A percentile compares a stretch with the other conserved stretches of the same genome.
These are phyloP conservation scores for Saturnia japonica DNA, from an alignment of 2,888 invertebrate genomes.

Conservation along the genomic window DNA sequence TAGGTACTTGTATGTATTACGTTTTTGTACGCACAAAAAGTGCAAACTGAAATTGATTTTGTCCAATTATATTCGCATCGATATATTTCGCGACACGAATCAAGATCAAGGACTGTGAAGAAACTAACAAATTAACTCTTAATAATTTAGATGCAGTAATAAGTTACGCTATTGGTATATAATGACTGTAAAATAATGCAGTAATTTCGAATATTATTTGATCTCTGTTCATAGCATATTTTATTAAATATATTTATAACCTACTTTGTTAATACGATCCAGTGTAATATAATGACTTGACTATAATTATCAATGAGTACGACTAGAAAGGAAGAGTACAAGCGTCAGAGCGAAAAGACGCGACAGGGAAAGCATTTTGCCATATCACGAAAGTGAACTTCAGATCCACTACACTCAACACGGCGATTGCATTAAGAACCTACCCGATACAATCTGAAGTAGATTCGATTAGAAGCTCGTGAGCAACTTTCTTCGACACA, in stretches of 20 bases:
- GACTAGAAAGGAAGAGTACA: conserved; percentile 79
- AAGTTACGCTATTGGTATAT: background rate
- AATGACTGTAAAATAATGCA: background rate
- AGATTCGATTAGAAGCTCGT: conserved; percentile 61
- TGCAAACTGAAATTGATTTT: conserved; percentile 23
- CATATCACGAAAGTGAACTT: conserved; percentile 77
- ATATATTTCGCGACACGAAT: conserved; percentile 1
- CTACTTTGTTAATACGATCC: background rate
- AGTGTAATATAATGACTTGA: background rate
- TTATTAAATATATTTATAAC: too few relatives aligned
- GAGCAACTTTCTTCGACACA: conserved; percentile 66
- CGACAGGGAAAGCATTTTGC: conserved; percentile 74
- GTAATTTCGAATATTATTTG: background rate
- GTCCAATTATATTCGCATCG: conserved; percentile 1
- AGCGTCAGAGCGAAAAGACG: conserved; percentile 68
- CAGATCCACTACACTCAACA: conserved; percentile 57
- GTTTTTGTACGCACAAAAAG: conserved; percentile 14
- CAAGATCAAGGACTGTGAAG: background rate
- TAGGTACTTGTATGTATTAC: conserved; percentile 4
- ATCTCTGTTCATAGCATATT: background rate
- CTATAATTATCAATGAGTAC: conserved; percentile 41
- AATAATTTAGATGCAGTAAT: conserved; percentile 3
- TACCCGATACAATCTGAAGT: conserved; percentile 61
- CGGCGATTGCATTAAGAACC: conserved; percentile 53
- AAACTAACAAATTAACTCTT: background rate